Evolutionary conservation across 2,888 invertebrate genomes (phyloP), one percentile per base, ranked within the genome.

Genomic region (Phragmatobia fuliginosa): DNA sequence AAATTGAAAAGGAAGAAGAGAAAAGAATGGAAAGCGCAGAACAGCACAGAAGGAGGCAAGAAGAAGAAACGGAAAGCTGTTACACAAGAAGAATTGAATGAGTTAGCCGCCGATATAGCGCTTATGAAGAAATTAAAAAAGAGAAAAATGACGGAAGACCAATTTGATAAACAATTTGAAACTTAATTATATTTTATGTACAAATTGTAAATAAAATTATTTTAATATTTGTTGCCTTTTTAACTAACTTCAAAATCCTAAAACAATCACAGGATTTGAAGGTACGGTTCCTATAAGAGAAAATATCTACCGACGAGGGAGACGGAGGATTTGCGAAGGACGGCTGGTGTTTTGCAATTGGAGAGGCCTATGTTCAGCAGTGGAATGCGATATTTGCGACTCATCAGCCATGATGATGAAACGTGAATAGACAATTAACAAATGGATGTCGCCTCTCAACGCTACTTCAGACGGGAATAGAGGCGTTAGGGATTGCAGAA

Each of bases 81-180:
- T 52, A 96, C 96, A 5, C 96, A 97, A 81, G 97, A 97, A 77
- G 98, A 98, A 83, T 86, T 98, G 36, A 96, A 96, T 41, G 98
- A 98, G 85, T 85, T 98, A 63, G 97, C 97, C 11, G 97, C 96
- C 68, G 99, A 99, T 87, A 96, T 98, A 64, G 96, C 97, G 10
- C 93, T 99, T 33, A 96, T 98, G 73, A 99, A 98, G 88, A 98
- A 98, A 84, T 92, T 98, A 0, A 99, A 98, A 88, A 97, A 97
- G 84, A 97, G 97, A 81, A 98, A 98, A 89, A 97, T 97, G 38
- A 95, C 95, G 0, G 94, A 96, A 67, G 96, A 96, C 76, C 96
- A 97, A 81, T 97, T 96, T 81, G 96, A 97, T 77, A 92, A 96
- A 79, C 94, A 96, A 77, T 96, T 97, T 87, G 96, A 96, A 72